Percentiles rank a stretch among this genome's conserved stretches.
These are phyloP conservation scores for Tupiocoris notatus DNA, from an alignment of 2,888 invertebrate species.

Conservation along the genomic window DNA sequence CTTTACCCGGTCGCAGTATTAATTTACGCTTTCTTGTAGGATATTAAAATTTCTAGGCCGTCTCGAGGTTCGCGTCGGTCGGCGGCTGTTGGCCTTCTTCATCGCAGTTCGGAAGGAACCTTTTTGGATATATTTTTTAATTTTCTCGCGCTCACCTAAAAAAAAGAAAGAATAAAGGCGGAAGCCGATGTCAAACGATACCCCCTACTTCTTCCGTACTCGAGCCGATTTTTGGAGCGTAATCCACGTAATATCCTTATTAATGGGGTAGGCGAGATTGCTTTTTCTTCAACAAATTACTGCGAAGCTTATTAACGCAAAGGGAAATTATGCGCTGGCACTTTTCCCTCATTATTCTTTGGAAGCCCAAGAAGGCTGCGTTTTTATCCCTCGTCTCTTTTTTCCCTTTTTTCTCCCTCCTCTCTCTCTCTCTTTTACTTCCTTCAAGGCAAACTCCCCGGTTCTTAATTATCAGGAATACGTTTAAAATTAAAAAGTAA, in stretches of 20 bases:
- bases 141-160: no score
- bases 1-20: slow-evolving; percentile 45
- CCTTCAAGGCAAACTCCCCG: slow-evolving; percentile 9
- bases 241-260: slow-evolving; percentile 47
- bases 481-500: slow-evolving; percentile 46
- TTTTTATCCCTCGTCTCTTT: slow-evolving; percentile 1
- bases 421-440: no score
- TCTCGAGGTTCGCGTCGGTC: no score
- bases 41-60: slow-evolving; percentile 47
- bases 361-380: slow-evolving; percentile 16
- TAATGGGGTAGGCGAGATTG: slow-evolving; percentile 45
- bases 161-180: no score
- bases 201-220: slow-evolving; percentile 10
- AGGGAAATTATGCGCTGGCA: slow-evolving; percentile 46
- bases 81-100: no score
- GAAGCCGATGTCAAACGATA: slow-evolving; percentile 46
- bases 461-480: slow-evolving; percentile 47
- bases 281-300: slow-evolving; percentile 47
- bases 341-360: slow-evolving; percentile 42
- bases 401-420: neutral
- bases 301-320: slow-evolving; percentile 46
- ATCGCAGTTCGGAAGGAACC: slow-evolving; percentile 24
- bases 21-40: slow-evolving; percentile 47
- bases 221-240: slow-evolving; percentile 43
- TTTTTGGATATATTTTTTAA: slow-evolving; percentile 47